A percentile compares a stretch with the other conserved stretches of the same genome.
Conservation (phyloP, 2,113 vertebrate genomes). For the Indri indri region DNA sequence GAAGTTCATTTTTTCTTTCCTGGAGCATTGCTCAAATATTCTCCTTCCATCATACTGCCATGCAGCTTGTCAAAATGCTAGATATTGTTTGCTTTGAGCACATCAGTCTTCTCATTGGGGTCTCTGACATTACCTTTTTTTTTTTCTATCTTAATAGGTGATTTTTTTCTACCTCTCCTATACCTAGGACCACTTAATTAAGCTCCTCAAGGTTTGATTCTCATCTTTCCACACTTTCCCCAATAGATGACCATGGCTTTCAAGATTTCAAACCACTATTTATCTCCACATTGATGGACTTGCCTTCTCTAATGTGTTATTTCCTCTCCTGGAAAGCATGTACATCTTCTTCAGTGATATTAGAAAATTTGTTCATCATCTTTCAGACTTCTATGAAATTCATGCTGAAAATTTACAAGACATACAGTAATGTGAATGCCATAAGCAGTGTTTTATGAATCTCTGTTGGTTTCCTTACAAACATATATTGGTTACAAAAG, state of each 20-base stretch:
- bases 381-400: background rate
- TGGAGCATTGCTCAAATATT: background rate
- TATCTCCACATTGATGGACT: background rate
- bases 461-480: background rate
- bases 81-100: background rate
- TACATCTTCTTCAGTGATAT: background rate
- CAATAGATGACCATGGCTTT: background rate
- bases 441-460: background rate
- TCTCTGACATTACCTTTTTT: background rate
- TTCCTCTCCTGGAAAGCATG: background rate
- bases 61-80: background rate
- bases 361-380: background rate
- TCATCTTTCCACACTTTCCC: background rate
- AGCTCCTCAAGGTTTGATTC: background rate
- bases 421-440: background rate
- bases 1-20: background rate
- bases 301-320: background rate
- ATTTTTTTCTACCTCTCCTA: background rate
- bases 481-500: background rate
- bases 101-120: background rate
- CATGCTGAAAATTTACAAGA: background rate
- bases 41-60: background rate
- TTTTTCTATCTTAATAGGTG: background rate
- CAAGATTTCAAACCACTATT: background rate
- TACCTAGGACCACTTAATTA: background rate